phyloP scores from a whole-genome alignment of 2,113 vertebrate species.

The Myanophis thanlyinensis region DNA sequence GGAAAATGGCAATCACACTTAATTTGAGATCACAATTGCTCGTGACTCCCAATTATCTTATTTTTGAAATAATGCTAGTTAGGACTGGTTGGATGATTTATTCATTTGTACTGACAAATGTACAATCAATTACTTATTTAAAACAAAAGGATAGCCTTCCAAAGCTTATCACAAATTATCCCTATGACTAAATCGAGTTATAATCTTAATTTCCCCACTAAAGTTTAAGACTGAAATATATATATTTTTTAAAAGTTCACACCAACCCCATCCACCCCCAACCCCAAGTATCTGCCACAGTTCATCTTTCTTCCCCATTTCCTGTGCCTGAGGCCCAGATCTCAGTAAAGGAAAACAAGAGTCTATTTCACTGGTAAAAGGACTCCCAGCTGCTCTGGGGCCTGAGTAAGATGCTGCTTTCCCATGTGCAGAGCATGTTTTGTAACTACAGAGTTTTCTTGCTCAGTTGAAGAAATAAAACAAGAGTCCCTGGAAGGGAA shows the following conservation, averaged over 20 bases:
- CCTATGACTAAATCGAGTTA: neutral
- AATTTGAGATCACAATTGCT: neutral
- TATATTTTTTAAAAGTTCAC: no score
- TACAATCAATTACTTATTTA: conserved; percentile 41
- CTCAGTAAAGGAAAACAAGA: neutral
- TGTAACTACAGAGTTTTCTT: neutral
- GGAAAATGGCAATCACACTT: neutral
- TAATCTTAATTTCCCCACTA: neutral
- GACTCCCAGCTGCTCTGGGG: neutral
- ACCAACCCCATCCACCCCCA: neutral
- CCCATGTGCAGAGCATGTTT: neutral
- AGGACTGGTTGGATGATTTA: neutral
- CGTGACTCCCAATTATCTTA: neutral
- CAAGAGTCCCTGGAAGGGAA: conserved; percentile 1
- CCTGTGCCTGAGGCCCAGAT: neutral
- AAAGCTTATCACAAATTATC: neutral
- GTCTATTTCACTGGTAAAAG: neutral
- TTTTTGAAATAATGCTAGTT: neutral
- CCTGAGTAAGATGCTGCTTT: neutral
- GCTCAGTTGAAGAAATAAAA: neutral
- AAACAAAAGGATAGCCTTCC: conserved; percentile 46
- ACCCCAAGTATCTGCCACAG: neutral
- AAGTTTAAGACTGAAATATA: conserved; percentile 25
- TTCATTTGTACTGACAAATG: neutral
- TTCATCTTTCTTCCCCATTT: conserved; percentile 3